Evolutionary conservation across 2,888 invertebrate genomes (phyloP).

Genomic region (Achlya flavicornis): DNA sequence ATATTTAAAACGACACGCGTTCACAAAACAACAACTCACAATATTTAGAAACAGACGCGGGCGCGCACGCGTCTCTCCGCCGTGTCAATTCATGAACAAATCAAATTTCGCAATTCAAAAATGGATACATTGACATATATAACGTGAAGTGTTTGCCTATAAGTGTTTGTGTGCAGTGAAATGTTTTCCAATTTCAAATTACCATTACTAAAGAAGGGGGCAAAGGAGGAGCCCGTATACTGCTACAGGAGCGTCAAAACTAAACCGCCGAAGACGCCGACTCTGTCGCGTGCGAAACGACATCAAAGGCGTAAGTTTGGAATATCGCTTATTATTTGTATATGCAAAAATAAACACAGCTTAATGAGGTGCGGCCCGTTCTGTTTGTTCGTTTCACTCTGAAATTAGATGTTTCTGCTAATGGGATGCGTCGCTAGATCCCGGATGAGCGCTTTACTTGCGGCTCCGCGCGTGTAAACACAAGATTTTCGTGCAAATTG

Average conservation of each 20-base stretch:
- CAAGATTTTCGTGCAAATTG: conserved; percentile 28
- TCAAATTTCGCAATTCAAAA: conserved; percentile 8
- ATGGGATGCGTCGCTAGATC: conserved; percentile 50
- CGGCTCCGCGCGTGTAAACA: conserved; percentile 26
- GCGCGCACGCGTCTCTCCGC: conserved; percentile 59
- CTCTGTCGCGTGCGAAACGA: conserved; percentile 75
- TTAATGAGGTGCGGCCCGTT: conserved; percentile 65
- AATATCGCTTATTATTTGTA: conserved; percentile 39
- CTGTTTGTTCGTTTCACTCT: conserved; percentile 52
- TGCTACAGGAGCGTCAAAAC: conserved; percentile 77
- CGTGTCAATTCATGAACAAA: conserved; percentile 32
- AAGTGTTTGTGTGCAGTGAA: conserved; percentile 39
- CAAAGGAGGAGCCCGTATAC: conserved; percentile 78
- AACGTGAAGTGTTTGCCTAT: conserved; percentile 33
- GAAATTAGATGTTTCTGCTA: conserved; percentile 63
- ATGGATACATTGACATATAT: conserved; percentile 22
- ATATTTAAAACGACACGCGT: conserved; percentile 69
- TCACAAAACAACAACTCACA: conserved; percentile 73
- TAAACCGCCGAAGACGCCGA: conserved; percentile 84
- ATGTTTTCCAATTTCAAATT: conserved; percentile 85
- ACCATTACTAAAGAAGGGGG: conserved; percentile 72
- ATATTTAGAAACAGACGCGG: conserved; percentile 64
- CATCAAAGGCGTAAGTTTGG: conserved; percentile 78
- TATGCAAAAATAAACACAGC: conserved; percentile 62
- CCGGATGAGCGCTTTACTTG: conserved; percentile 25